Evolutionary conservation across 2,797 vertebrate genomes (phyloP), one percentile per base, ranked within the genome.

Genomic region (Thripadectes ignobilis): DNA sequence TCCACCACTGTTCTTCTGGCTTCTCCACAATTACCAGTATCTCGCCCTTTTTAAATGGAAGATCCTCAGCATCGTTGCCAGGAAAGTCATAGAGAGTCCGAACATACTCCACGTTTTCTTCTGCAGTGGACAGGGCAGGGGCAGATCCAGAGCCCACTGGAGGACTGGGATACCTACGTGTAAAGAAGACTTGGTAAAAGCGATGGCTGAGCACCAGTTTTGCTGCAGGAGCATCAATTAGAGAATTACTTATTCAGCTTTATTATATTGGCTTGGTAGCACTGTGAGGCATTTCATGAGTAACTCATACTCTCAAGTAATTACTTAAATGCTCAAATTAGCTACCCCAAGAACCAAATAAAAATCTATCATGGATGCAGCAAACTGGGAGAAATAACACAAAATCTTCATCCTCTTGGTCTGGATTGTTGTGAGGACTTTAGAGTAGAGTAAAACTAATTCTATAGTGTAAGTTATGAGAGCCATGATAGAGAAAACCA

Each of bases 1-100:
- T 99, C 99, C 99, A 99, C 99, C 99, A 99, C 97, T 99, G 99
- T 98, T 99, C 99, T 98, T 99, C 99, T 3, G 99, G 99, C 97
- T 99, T 99, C 94, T 99, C 99, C 71, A 99, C 94, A 88, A 99
- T 99, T 61, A 98, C 98, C 62, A 99, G 98, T 86, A 99, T 97
- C 97, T 99, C 99, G 0, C 99, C 99, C 95, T 99, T 99, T 96
- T 99, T 99, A 96, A 99, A 99, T 13, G 99, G 99, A 88, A 99
- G 98, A 97, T 99, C 99, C 98, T 99, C 99, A 0, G 99, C 99
- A 75, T 99, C 99, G 6, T 99, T 99, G 74, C 99, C 99, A 30
- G 98, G 98, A 91, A 99, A 99, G 98, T 99, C 99, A 93, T 99
- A 99, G 9, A 99, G 99, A 98, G 99, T 99, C 98, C 99, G 98